phyloP scores from a whole-genome alignment of 1,140 invertebrate species.

The Bemisia tabaci region DNA sequence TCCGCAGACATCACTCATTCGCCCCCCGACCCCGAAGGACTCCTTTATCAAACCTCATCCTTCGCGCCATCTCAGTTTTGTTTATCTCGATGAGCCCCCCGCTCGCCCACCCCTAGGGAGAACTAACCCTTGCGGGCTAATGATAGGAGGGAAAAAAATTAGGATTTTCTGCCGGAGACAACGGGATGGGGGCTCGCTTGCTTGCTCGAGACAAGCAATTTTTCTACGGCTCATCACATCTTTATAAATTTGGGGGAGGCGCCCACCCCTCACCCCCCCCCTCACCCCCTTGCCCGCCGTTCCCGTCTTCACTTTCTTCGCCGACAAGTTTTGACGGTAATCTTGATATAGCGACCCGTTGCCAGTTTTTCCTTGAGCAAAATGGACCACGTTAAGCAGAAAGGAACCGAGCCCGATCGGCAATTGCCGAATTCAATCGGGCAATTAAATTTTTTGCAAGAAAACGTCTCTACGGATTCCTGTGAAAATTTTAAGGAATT shows the following conservation, averaged over 20 bases:
- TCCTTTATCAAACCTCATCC: background rate
- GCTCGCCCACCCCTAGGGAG: background rate
- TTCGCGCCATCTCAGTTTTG: background rate
- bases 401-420: too few species aligned
- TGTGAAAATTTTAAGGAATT: too few species aligned
- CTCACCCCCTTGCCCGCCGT: background rate
- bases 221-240: background rate
- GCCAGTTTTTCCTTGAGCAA: too few species aligned
- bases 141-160: background rate
- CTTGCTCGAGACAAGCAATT: background rate
- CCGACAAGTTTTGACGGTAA: background rate
- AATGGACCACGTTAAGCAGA: too few species aligned
- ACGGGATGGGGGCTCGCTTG: background rate
- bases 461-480: too few species aligned
- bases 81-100: background rate
- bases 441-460: too few species aligned
- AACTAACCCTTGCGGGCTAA: background rate
- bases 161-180: background rate
- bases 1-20: background rate
- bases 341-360: too few species aligned
- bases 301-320: background rate
- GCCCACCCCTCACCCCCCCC: background rate
- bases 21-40: background rate
- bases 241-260: background rate
- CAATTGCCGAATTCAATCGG: too few species aligned